Base-by-base conservation (phyloP, 2,888 invertebrate species). In the Callimorpha dominula region DNA sequence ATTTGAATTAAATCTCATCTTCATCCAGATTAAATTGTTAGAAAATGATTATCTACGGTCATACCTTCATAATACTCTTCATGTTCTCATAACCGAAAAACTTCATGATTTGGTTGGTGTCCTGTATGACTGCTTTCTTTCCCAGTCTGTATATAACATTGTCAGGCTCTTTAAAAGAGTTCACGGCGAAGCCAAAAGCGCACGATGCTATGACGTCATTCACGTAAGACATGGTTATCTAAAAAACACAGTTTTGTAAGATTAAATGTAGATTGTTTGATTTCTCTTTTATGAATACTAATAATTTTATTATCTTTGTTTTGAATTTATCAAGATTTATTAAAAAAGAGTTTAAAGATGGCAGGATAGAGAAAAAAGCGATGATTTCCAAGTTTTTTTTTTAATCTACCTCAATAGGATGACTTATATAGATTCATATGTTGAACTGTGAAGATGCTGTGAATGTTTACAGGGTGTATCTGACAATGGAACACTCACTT, bases 201-300 rank as follows among this genome's bases (percentile, higher is more conserved):
- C 93, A 91, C 0, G 95, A 95, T 0, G 96, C 96, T 77, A 96
- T 96, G 5, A 96, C 95, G 81, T 96, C 96, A 76, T 95, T 96
- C 49, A 96, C 91, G 74, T 92, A 96, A 0, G 95, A 86, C 77
- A 93, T 93, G 8, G 93, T 93, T 67, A 91, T 86, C 91, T 92
- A 84, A 42, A 52, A 69, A 50, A 31, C 42, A 57, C 7, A 67
- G 43, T 68, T 46, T 31, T 46, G 9, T 46, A 46, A 46, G 9
- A 46, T n/a, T n/a, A n/a, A 42, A n/a, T 60, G 54, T 8, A 54
- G n/a, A n/a, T 31, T 60, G 5, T 60, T 31, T 31, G 31, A 60
- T 60, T 60, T 31, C 31, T 31, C 31, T 1, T 31, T 31, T n/a
- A n/a, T n/a, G n/a, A n/a, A n/a, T n/a, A n/a, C 31, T 31, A 31